Base-by-base conservation (phyloP, 2,113 vertebrate species). In the Pomatostomus ruficeps region DNA sequence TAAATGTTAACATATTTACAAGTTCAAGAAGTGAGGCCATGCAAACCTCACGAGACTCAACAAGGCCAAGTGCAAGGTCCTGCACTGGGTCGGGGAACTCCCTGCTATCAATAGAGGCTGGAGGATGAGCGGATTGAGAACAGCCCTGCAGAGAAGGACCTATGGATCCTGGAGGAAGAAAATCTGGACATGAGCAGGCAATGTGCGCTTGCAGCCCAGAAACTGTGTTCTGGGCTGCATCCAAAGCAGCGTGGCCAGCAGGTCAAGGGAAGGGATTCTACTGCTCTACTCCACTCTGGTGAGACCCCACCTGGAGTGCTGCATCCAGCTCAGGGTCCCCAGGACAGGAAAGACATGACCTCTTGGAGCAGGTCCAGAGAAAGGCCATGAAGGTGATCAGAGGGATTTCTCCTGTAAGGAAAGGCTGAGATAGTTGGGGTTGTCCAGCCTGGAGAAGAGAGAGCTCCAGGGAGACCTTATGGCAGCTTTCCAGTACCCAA, bases 191-290 rank as follows among this genome's bases (percentile, higher is more conserved):
- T 12, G 10, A 67, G 28, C 15, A 29, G 28, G 45, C 23, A 58
- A 22, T 24, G 28, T n/a, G 23, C 1, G 1, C 15, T 17, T 43
- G 26, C 28, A 73, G 33, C 33, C 51, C 45, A 66, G 51, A 81
- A 73, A 51, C 33, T 59, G 38, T 24, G 36, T 66, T 42, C 33
- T 10, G 8, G 45, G 59, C 51, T 59, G 29, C n/a, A 59, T 23
- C 48, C 21, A 49, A 62, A 68, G 24, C 10, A 38, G 31, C 0
- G 0, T 14, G 35, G 10, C 4, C 42, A 55, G 42, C 20, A 55
- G 33, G 48, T 25, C 1, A 0, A 67, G 26, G 19, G 42, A 74
- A 59, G 28, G 20, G 23, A 55, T 80, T 74, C 48, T 55, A 2
- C 13, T 52, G 38, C 58, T 71, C 23, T 36, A 3, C 24, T 72